Evolutionary conservation across 2,797 vertebrate genomes (phyloP), one percentile per base, ranked within the genome.

Genomic region (Myiotriccus ornatus): DNA sequence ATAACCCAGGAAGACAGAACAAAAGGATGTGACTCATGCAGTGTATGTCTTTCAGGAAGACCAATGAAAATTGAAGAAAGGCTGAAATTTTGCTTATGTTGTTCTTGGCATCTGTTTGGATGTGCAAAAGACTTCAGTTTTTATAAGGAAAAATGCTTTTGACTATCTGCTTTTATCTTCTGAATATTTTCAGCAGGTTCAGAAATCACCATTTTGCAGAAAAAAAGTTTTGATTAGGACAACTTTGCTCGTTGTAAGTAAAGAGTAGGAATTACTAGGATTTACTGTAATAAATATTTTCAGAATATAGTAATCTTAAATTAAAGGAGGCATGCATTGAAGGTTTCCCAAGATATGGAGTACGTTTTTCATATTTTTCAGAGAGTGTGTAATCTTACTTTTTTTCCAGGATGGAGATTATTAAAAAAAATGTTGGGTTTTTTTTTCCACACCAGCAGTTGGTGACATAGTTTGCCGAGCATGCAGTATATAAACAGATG

Each of bases 401-500:
- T 87, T 84, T 69, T 41, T 11, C 30, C 71, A 75, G 76, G 65
- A 83, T 84, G 47, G 79, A 83, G 30, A 56, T 92, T 88, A 93
- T 95, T 93, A 13, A 62, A 86, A 87, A 49, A 77, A 70, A 49
- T 5, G 9, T 43, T 30, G 57, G 12, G 73, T 60, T 41, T 57
- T 73, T 62, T 69, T 68, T 76, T 41, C 82, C 53, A 49, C 84
- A 92, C 82, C 85, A 95, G 95, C 92, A 92, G 91, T 93, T 96
- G 92, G 89, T 94, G 94, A 95, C 95, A 96, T 91, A 89, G 94
- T 92, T 96, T 91, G 86, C 89, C 60, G 82, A 94, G 92, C 89
- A 94, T 88, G 94, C 94, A 82, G 89, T 84, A 77, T 94, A 90
- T 94, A 97, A 95, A 96, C 95, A 95, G 94, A 96, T 90, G 94